Percentiles rank a stretch among this genome's conserved stretches.
phyloP scores from a whole-genome alignment of 1,140 invertebrate species.

The Maconellicoccus hirsutus region DNA sequence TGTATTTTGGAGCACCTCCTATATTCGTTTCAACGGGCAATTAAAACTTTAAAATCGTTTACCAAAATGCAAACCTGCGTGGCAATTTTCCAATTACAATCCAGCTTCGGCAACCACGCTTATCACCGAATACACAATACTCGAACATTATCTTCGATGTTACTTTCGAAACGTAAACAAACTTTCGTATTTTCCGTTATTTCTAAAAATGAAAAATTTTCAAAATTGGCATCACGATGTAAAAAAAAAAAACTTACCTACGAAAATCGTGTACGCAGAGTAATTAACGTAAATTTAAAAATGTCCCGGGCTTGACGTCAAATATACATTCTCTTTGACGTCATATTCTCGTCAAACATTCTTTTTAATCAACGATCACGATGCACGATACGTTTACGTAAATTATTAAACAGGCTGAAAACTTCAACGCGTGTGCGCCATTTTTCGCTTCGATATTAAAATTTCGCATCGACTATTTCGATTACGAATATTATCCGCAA shows the following conservation, averaged over 20 bases:
- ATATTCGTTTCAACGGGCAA: too few relatives aligned
- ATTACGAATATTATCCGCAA: neutral
- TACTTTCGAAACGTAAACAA: neutral
- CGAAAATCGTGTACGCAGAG: neutral
- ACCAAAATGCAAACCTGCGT: neutral
- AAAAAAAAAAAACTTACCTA: neutral
- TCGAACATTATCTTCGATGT: too few relatives aligned
- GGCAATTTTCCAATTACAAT: neutral
- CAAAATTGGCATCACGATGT: neutral
- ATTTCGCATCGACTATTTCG: neutral
- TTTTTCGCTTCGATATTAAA: neutral
- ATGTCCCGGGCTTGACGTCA: neutral
- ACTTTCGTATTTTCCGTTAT: neutral
- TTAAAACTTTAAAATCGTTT: neutral
- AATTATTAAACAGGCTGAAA: constrained; percentile 9
- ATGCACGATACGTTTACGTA: neutral
- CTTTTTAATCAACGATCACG: constrained; percentile 8
- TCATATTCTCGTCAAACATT: neutral
- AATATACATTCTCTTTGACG: neutral
- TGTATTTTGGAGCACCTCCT: too few relatives aligned
- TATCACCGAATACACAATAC: neutral
- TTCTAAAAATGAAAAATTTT: neutral
- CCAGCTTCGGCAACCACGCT: neutral
- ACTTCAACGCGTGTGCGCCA: neutral
- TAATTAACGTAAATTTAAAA: neutral